Conservation (phyloP, 2,888 invertebrate genomes). For the Lamellibrachia satsuma region DNA sequence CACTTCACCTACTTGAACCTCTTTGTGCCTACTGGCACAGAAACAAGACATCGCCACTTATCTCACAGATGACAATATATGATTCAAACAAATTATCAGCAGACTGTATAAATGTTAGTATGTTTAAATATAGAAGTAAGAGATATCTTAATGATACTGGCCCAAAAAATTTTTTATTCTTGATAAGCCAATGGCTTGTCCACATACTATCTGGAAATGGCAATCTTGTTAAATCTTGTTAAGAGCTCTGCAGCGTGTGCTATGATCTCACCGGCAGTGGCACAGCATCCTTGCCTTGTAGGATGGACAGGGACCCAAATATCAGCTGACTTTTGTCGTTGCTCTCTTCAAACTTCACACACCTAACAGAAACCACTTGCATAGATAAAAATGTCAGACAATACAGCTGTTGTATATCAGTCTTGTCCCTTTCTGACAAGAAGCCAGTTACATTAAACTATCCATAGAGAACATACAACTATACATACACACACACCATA, state of each 20-base stretch:
- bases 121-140: not conserved
- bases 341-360: slow-evolving; percentile 65
- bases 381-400: not conserved
- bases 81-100: not conserved
- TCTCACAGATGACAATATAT: not conserved
- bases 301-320: slow-evolving; percentile 78
- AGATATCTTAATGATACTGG: too few species aligned
- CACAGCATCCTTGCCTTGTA: slow-evolving; percentile 86
- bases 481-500: not conserved
- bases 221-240: too few species aligned
- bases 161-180: too few species aligned
- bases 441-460: not conserved
- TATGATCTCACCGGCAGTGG: slow-evolving; percentile 73
- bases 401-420: too few species aligned
- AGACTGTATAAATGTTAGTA: not conserved
- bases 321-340: slow-evolving; percentile 73
- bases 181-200: too few species aligned
- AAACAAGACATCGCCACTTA: too few species aligned
- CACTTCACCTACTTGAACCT: too few species aligned
- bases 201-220: not conserved
- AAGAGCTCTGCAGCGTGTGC: not conserved
- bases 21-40: too few species aligned
- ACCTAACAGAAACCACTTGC: slow-evolving; percentile 46
- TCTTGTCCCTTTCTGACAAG: not conserved
- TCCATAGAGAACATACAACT: not conserved